Percentiles rank a stretch among this genome's conserved stretches.
phyloP scores from a whole-genome alignment of 2,888 invertebrate genomes.

The Dicycla oo region DNA sequence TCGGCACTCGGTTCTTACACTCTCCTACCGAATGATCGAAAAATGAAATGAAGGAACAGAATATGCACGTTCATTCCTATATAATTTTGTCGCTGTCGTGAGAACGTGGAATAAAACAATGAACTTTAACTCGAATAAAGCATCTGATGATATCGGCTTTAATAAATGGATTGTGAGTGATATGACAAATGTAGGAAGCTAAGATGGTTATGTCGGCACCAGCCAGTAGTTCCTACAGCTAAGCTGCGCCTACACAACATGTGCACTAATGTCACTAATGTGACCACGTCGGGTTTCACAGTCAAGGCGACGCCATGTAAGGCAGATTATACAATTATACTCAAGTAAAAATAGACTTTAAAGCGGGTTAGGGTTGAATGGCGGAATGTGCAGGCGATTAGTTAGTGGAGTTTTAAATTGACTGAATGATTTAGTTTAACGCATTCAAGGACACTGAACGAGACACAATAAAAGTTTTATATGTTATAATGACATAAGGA shows the following conservation, averaged over 20 bases:
- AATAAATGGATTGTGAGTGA: no score
- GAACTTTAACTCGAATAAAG: no score
- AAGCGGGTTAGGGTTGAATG: slow-evolving; percentile 31
- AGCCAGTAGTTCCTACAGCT: background rate
- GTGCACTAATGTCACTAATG: slow-evolving; percentile 54
- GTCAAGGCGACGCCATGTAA: slow-evolving; percentile 66
- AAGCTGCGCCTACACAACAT: slow-evolving; percentile 34
- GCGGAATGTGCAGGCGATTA: slow-evolving; percentile 1
- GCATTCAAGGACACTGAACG: no score
- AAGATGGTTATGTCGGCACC: background rate
- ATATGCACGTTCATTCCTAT: no score
- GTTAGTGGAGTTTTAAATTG: background rate
- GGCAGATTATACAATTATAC: slow-evolving; percentile 45
- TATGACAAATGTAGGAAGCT: background rate
- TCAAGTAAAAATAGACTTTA: slow-evolving; percentile 41
- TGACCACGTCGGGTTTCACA: slow-evolving; percentile 70
- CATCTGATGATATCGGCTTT: no score
- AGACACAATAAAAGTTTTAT: no score
- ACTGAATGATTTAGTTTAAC: background rate
- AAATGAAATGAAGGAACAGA: no score
- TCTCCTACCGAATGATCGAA: no score
- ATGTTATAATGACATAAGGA: no score
- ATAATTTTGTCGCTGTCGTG: no score
- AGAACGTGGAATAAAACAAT: no score
- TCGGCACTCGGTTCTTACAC: no score